Evolutionary conservation across 2,797 vertebrate species (phyloP), one percentile per base, ranked within the genome.

Genomic region (Pogonophryne albipinna): DNA sequence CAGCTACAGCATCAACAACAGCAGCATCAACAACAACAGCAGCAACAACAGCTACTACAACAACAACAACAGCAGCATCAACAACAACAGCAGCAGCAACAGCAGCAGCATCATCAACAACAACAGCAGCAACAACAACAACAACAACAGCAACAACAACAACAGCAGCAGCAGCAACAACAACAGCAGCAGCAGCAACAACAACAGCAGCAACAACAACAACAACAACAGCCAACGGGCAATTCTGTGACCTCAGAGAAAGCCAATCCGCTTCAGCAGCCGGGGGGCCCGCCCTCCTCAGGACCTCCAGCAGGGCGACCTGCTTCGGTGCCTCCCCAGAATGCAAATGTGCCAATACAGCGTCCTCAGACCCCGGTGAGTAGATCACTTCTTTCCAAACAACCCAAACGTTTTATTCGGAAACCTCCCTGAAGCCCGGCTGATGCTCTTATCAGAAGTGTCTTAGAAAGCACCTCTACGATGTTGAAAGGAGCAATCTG

Each of bases 321-420:
- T 6, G 90, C 96, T 1, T 95, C 95, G 23, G 94, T 94, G 86
- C 94, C 96, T 80, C 95, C 95, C 53, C 96, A 97, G 60, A 97
- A 96, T 50, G 91, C 95, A 51, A 93, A 96, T 0, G 90, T 96
- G 88, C 94, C 94, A 77, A 92, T 87, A 53, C 96, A 97, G 86
- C 92, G 88, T 72, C 96, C 97, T 0, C 92, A 90, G 38, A 97
- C 96, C 65, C 96, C 97, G 58, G 98, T 99, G 93, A 97, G 97
- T 92, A 88, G 4, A 68, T 60, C 53, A 3, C 19, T 4, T 23
- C 50, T 50, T 51, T 23, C 9, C 6, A 3, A 10, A 0, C 17
- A 50, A 19, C 41, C 20, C 9, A 57, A 3, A 50, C 1, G 49
- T 19, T 6, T 17, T 51, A 58, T 46, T 31, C n/a, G 34, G 42